phyloP scores from a whole-genome alignment of 2,113 vertebrate genomes.

The Elachura formosa region DNA sequence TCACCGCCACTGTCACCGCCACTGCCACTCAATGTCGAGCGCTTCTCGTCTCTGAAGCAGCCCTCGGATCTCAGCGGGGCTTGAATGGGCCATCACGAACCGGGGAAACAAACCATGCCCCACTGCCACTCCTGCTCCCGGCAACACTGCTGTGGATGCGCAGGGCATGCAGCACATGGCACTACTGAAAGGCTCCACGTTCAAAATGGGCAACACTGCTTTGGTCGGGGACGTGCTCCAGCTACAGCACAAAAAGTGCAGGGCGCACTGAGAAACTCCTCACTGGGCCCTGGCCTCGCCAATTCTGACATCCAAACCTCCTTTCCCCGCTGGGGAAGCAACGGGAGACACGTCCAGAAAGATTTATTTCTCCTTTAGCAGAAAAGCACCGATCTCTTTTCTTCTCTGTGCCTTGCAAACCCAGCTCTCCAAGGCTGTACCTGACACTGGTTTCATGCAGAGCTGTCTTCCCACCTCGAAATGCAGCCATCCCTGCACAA shows the following conservation, averaged over 20 bases:
- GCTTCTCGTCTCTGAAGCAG: no score
- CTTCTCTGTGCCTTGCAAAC: background rate
- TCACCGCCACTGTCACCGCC: no score
- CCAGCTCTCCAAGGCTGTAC: background rate
- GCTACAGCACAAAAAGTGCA: background rate
- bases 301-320: background rate
- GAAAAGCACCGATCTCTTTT: background rate
- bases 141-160: background rate
- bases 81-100: background rate
- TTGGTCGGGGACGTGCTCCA: accelerated
- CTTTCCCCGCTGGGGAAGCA: background rate
- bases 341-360: background rate
- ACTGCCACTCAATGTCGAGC: no score
- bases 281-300: background rate
- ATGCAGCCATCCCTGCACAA: background rate
- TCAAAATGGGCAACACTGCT: background rate
- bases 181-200: background rate
- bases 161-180: background rate
- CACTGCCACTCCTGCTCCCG: background rate
- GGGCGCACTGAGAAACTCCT: background rate
- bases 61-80: background rate
- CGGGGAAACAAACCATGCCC: background rate
- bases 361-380: background rate
- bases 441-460: background rate
- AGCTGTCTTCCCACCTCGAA: background rate